These are phyloP conservation scores for Aleiodes testaceus DNA, from an alignment of 2,888 invertebrate species.

Conservation along the genomic window DNA sequence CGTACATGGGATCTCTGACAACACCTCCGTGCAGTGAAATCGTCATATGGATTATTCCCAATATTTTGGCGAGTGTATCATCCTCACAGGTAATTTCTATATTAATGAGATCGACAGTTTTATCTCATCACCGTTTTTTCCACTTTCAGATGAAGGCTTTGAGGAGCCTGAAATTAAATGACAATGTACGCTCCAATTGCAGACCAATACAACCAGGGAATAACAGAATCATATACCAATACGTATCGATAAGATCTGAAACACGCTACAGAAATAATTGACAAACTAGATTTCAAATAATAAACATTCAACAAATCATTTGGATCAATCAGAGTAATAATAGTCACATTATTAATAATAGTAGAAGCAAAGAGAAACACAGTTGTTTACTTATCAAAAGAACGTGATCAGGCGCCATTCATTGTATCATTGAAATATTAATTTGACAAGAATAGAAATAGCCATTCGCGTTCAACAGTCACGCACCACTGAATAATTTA, in stretches of 20 bases:
- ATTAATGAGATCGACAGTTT: background rate
- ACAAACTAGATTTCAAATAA: background rate
- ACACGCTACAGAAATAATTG: background rate
- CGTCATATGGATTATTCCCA: constrained; percentile 74
- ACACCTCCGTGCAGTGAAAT: constrained; percentile 75
- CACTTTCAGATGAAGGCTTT: constrained; percentile 43
- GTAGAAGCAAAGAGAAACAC: background rate
- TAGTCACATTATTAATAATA: no score
- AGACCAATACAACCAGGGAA: constrained; percentile 46
- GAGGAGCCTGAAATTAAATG: constrained; percentile 28
- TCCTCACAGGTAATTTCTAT: constrained; percentile 51
- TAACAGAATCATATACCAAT: constrained; percentile 31
- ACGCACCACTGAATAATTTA: constrained; percentile 62
- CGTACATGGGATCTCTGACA: constrained; percentile 76
- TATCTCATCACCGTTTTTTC: background rate
- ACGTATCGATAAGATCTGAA: background rate
- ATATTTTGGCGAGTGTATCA: constrained; percentile 51
- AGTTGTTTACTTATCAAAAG: constrained; percentile 1
- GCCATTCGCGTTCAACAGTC: constrained; percentile 48
- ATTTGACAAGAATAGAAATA: constrained; percentile 31
- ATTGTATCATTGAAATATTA: constrained; percentile 43
- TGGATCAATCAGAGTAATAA: background rate
- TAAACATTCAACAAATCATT: background rate
- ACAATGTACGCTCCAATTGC: constrained; percentile 42
- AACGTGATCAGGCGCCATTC: constrained; percentile 34